Percentiles rank a stretch among this genome's conserved stretches.
Evolutionary conservation across 1,140 invertebrate species (phyloP).

Genomic region (Subanguina moxae): DNA sequence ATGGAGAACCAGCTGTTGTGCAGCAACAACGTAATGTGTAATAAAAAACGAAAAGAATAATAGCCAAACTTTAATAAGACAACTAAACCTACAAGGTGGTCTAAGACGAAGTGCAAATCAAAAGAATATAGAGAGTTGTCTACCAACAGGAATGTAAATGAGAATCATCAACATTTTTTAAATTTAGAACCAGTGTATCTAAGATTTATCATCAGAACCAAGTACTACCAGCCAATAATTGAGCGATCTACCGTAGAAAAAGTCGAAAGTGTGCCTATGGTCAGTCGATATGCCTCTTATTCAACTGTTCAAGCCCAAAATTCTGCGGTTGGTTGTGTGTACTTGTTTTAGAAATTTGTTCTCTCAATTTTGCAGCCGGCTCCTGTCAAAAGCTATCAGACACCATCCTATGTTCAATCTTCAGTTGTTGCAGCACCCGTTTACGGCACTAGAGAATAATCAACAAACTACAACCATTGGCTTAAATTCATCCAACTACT

Average conservation of each 20-base stretch:
- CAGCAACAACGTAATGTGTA: too few relatives aligned
- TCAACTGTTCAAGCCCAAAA: background rate
- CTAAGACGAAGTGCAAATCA: too few relatives aligned
- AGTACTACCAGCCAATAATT: slow-evolving; percentile 12
- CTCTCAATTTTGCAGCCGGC: background rate
- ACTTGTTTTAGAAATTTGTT: background rate
- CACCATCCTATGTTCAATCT: slow-evolving; percentile 3
- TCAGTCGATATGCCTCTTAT: background rate
- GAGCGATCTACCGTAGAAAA: slow-evolving; percentile 2
- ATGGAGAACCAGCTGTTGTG: background rate
- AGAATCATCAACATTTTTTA: background rate
- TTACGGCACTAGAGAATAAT: background rate
- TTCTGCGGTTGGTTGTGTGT: background rate
- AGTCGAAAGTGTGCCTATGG: background rate
- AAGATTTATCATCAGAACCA: slow-evolving; percentile 4
- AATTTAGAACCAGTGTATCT: background rate
- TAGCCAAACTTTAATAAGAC: too few relatives aligned
- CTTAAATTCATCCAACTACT: background rate
- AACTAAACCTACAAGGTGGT: too few relatives aligned
- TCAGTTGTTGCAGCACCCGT: background rate
- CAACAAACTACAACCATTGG: slow-evolving; percentile 6
- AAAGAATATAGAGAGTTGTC: too few relatives aligned
- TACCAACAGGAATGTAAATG: background rate
- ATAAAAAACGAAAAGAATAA: too few relatives aligned
- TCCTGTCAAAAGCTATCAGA: background rate